These are phyloP conservation scores for Labeo catla DNA, from an alignment of 2,113 vertebrate species.

Conservation along the genomic window DNA sequence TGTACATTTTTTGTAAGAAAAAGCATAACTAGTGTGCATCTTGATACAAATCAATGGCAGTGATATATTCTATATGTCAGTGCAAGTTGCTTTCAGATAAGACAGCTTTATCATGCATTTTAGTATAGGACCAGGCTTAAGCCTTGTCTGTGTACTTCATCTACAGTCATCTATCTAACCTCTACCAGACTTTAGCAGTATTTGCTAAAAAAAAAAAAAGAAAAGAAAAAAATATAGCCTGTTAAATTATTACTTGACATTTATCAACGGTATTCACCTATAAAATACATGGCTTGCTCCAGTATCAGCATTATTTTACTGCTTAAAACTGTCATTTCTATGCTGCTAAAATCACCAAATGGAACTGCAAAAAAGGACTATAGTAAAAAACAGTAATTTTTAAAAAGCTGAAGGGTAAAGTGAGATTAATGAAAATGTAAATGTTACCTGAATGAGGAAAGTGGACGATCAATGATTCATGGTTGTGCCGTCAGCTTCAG, in stretches of 20 bases:
- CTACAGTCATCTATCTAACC: background rate
- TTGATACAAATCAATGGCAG: no score
- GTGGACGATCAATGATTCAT: slow-evolving; percentile 74
- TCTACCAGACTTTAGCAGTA: background rate
- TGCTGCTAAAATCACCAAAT: background rate
- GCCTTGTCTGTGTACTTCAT: background rate
- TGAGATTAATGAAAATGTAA: background rate
- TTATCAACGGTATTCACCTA: slow-evolving; percentile 35
- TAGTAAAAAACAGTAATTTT: background rate
- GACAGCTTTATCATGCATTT: background rate
- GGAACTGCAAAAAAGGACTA: background rate
- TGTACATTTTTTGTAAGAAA: no score
- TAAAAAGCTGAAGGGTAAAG: background rate
- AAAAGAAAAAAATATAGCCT: slow-evolving; percentile 16
- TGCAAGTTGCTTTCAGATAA: background rate
- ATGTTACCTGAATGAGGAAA: slow-evolving; percentile 52
- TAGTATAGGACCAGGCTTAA: background rate
- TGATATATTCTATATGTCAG: no score
- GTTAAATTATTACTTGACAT: slow-evolving; percentile 37
- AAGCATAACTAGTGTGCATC: no score
- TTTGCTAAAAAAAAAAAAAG: background rate
- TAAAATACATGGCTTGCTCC: background rate
- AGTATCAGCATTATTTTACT: slow-evolving; percentile 19
- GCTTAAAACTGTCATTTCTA: background rate
- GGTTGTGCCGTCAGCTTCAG: slow-evolving; percentile 81